phyloP scores from a whole-genome alignment of 2,797 vertebrate species.

The Spheniscus humboldti region DNA sequence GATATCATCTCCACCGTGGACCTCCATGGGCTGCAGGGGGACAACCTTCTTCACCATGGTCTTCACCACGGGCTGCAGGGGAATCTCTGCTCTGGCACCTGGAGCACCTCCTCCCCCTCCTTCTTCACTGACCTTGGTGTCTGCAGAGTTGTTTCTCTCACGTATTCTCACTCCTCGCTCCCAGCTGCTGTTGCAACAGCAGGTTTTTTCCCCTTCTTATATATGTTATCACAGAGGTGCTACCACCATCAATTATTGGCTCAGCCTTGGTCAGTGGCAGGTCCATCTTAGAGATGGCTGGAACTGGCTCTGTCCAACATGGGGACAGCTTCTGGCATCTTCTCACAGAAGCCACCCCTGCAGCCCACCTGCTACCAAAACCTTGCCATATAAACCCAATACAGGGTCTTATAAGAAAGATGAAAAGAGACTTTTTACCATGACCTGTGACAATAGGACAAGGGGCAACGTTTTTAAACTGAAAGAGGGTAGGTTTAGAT shows the following conservation, averaged over 20 bases:
- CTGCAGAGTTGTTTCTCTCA: neutral
- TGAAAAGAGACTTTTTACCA: neutral
- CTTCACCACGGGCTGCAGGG: neutral
- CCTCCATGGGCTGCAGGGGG: no score
- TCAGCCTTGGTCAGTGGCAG: neutral
- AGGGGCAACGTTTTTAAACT: neutral
- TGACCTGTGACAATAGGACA: neutral
- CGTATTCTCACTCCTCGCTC: neutral
- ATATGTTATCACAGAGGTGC: neutral
- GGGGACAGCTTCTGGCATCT: neutral
- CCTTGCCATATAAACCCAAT: neutral
- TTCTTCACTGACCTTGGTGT: neutral
- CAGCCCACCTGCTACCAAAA: accelerated
- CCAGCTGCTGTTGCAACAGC: neutral
- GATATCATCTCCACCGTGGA: neutral
- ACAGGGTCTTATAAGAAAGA: neutral
- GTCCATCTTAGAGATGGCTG: neutral
- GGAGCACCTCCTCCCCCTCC: neutral
- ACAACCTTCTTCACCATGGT: neutral
- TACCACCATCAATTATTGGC: neutral
- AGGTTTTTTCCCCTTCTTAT: neutral
- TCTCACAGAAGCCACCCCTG: neutral
- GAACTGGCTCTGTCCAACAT: neutral
- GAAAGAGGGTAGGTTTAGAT: neutral
- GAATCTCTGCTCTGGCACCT: neutral